phyloP scores from a whole-genome alignment of 2,113 vertebrate genomes.

The Peromyscus californicus region DNA sequence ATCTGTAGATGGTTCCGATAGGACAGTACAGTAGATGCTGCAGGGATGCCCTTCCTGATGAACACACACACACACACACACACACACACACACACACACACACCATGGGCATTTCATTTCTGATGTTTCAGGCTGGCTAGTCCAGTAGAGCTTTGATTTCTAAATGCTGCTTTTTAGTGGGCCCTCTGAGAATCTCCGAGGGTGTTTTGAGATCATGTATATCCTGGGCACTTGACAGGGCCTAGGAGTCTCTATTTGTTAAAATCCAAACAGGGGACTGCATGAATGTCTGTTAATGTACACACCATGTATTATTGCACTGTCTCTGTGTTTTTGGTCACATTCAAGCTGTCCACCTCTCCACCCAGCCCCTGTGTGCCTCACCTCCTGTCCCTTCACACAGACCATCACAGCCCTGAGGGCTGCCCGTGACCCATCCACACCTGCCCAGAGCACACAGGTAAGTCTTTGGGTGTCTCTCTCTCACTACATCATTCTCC shows the following conservation, averaged over 20 bases:
- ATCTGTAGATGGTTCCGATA: fast-evolving
- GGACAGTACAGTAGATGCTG: too few relatives aligned
- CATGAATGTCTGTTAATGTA: background rate
- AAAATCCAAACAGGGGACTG: background rate
- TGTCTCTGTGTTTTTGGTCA: background rate
- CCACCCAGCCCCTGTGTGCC: fast-evolving
- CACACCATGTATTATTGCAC: background rate
- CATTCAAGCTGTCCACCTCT: fast-evolving
- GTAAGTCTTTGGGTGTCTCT: fast-evolving
- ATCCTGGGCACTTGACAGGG: background rate
- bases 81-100: background rate
- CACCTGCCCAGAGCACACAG: background rate
- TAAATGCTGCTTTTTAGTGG: background rate
- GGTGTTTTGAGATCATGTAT: background rate
- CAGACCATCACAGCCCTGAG: fast-evolving
- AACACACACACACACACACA: fast-evolving
- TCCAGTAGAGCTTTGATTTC: background rate
- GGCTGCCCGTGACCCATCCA: background rate
- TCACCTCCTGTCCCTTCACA: too few relatives aligned
- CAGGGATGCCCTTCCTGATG: background rate
- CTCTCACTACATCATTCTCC: too few relatives aligned
- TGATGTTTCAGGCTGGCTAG: background rate
- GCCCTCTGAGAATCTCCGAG: background rate
- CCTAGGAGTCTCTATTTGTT: background rate
- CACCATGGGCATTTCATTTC: background rate